A percentile compares a stretch with the other conserved stretches of the same genome.
These are phyloP conservation scores for Dysdera silvatica DNA, from an alignment of 1,140 invertebrate species.

Conservation along the genomic window DNA sequence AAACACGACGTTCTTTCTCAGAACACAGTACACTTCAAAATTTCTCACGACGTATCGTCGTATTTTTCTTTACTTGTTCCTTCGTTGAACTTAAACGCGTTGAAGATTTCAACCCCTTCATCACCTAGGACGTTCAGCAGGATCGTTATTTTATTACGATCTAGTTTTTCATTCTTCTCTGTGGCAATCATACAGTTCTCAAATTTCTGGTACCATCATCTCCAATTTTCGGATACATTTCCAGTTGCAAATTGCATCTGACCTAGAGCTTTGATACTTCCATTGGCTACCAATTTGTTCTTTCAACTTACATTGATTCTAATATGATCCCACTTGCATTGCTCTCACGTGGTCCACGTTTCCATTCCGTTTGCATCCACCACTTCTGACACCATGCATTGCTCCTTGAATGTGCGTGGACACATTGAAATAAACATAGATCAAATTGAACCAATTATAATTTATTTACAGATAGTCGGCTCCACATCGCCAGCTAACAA, in stretches of 20 bases:
- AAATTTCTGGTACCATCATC: not conserved
- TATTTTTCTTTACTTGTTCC: not conserved
- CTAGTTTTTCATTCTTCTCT: not conserved
- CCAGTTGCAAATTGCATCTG: not conserved
- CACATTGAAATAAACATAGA: too few relatives aligned
- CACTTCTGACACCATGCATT: too few relatives aligned
- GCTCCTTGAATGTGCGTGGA: too few relatives aligned
- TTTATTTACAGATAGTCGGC: too few relatives aligned
- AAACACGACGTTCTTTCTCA: not conserved
- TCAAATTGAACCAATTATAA: too few relatives aligned
- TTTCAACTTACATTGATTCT: too few relatives aligned
- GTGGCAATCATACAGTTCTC: constrained; percentile 5
- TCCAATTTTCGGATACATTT: not conserved
- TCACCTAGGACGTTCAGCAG: not conserved
- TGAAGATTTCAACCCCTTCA: constrained; percentile 4
- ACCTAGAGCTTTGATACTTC: too few relatives aligned
- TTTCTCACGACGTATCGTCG: not conserved
- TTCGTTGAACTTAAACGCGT: constrained; percentile 3
- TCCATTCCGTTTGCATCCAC: too few relatives aligned
- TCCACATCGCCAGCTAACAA: too few relatives aligned
- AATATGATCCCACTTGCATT: too few relatives aligned
- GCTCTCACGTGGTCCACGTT: too few relatives aligned
- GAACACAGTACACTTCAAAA: constrained; percentile 8
- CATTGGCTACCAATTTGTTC: too few relatives aligned
- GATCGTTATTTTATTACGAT: not conserved